Base-by-base conservation (phyloP, 2,113 vertebrate species). In the Todiramphus chloris region DNA sequence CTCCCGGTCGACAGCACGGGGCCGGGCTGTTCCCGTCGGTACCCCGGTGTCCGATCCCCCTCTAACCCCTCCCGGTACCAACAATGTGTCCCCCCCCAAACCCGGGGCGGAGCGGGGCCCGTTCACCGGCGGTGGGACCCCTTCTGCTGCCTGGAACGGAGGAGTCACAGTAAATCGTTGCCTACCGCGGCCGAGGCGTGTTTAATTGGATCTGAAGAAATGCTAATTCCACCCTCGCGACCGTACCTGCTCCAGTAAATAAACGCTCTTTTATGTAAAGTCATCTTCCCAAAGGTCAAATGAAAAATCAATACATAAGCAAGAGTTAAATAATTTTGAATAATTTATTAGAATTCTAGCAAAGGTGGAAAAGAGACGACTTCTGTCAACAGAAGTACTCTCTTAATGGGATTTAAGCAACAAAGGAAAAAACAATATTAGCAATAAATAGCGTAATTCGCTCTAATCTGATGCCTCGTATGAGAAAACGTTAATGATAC, bases 261-360 rank as follows among this genome's bases (percentile, higher is more conserved):
- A 83, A 94, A 21, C 43, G 51, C 59, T 37, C 56, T 90, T 93
- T 64, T 23, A 27, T 10, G 73, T 66, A 85, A 83, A 93, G 89
- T 80, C 88, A 28, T 48, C 72, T 85, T 51, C 20, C 14, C 39
- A 16, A 59, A 78, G 94, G 86, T 95, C 96, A 90, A 16, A 78
- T 24, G 55, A 62, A 44, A 87, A 96, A 96, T 95, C 93, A 60
- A 95, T 94, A 30, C 55, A 6, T 50, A 86, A 60, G 86, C 70
- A 31, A 76, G 90, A 92, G 92, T 94, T 96, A 76, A 92, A 94
- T 66, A 87, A 94, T 93, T 95, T 60, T 80, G 92, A 95, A 96
- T 95, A 88, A 95, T 97, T 94, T 91, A 96, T 95, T 88, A 37
- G 80, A 24, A 58, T 80, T 88, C 77, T 50, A 50, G 43, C 69